Conservation (phyloP, 2,888 invertebrate genomes). For the Dyspetes luteomarginatus region DNA sequence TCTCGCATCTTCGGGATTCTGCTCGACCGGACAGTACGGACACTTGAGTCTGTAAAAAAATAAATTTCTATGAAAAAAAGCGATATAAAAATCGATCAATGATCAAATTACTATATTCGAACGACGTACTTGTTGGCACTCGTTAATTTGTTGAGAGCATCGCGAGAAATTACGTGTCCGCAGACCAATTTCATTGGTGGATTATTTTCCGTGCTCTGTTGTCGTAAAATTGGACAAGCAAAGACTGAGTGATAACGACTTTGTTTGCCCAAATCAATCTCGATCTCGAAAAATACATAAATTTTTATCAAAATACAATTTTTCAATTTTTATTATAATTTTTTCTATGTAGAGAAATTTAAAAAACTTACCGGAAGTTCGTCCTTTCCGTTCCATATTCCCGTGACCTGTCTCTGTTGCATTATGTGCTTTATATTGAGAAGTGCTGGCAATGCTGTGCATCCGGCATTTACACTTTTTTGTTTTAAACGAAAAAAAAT, state of each 20-base stretch:
- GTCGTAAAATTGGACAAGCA: constrained; percentile 98
- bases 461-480: constrained; percentile 93
- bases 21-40: constrained; percentile 99
- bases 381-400: constrained; percentile 97
- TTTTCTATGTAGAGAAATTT: neutral
- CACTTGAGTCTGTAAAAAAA: constrained; percentile 94
- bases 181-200: constrained; percentile 98
- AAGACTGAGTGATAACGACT: constrained; percentile 98
- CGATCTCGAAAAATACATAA: constrained; percentile 88
- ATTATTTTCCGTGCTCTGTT: constrained; percentile 97
- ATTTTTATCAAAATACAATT: neutral
- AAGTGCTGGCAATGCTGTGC: constrained; percentile 96
- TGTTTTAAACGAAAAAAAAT: constrained; percentile 5
- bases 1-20: constrained; percentile 95
- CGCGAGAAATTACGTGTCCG: constrained; percentile 98
- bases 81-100: constrained; percentile 76
- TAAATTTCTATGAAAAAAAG: constrained; percentile 76
- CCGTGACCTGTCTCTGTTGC: constrained; percentile 94
- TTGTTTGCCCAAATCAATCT: constrained; percentile 95
- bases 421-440: constrained; percentile 97
- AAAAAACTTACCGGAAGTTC: constrained; percentile 93
- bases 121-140: constrained; percentile 93
- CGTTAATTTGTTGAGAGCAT: constrained; percentile 97
- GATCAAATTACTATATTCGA: constrained; percentile 68
- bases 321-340: neutral